These are phyloP conservation scores for Euphonia xanthogaster DNA, from an alignment of 2,797 vertebrate species.

Conservation along the genomic window DNA sequence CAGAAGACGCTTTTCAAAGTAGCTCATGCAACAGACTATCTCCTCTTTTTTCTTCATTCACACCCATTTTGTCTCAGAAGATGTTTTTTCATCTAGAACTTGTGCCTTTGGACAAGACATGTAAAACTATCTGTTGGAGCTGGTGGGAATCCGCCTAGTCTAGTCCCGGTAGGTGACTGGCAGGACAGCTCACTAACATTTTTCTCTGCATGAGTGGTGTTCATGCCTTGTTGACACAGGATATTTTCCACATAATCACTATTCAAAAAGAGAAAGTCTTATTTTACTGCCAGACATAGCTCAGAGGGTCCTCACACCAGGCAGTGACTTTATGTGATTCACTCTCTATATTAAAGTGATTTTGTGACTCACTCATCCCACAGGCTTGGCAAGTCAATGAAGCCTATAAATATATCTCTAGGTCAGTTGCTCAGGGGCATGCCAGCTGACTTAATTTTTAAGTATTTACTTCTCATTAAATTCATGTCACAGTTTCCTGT, in stretches of 20 bases:
- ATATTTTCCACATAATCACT: background rate
- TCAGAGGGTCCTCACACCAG: background rate
- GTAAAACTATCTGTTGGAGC: background rate
- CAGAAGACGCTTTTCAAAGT: background rate
- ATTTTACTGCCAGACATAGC: background rate
- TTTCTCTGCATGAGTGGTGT: background rate
- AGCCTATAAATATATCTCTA: background rate
- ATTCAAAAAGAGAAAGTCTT: background rate
- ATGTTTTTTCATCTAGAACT: background rate
- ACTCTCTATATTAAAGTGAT: background rate
- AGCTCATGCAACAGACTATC: background rate
- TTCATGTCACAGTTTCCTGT: background rate
- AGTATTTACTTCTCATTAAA: background rate
- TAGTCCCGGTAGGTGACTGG: background rate
- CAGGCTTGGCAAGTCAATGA: background rate
- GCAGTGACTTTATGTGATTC: background rate
- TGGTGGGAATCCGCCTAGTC: background rate
- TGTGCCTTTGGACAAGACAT: background rate
- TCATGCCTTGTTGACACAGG: background rate
- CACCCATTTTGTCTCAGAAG: background rate
- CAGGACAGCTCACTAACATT: background rate
- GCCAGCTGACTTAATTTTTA: background rate
- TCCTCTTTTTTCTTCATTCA: background rate
- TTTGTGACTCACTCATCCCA: background rate
- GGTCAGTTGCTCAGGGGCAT: background rate